Evolutionary conservation across 2,888 invertebrate genomes (phyloP).

Genomic region (Diarsia brunnea): DNA sequence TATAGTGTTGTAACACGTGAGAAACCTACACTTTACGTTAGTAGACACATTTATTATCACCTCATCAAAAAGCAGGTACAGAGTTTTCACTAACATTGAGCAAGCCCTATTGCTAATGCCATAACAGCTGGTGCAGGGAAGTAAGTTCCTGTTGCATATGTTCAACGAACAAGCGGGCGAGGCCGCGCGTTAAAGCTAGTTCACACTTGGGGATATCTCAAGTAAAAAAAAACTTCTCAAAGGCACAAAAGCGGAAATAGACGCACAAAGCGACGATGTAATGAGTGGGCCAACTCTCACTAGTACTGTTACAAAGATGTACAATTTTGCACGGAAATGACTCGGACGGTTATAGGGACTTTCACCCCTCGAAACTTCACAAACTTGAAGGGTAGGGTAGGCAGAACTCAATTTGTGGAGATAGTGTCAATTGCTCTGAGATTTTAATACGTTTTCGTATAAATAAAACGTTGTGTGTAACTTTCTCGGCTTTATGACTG

Average conservation of each 20-base stretch:
- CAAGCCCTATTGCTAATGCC: too few relatives aligned
- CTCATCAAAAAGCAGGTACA: neutral
- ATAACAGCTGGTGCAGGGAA: too few relatives aligned
- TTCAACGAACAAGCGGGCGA: too few relatives aligned
- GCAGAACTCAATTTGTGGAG: conserved; percentile 31
- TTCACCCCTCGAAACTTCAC: conserved; percentile 48
- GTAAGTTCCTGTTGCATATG: too few relatives aligned
- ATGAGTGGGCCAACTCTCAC: conserved; percentile 67
- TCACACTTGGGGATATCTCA: conserved; percentile 54
- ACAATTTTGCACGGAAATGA: conserved; percentile 64
- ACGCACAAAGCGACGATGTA: conserved; percentile 66
- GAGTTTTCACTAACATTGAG: too few relatives aligned
- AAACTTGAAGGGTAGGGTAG: conserved; percentile 29
- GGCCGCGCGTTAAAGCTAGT: too few relatives aligned
- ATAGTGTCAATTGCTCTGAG: conserved; percentile 33
- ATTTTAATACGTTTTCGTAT: conserved; percentile 44
- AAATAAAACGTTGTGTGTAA: conserved; percentile 28
- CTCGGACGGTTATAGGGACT: conserved; percentile 27
- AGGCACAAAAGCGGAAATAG: conserved; percentile 67
- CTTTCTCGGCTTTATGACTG: conserved; percentile 12
- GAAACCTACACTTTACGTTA: neutral
- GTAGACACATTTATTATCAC: neutral
- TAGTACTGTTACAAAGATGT: conserved; percentile 64
- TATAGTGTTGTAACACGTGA: too few relatives aligned
- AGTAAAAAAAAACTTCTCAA: conserved; percentile 53